Percentiles rank a stretch among this genome's conserved stretches.
phyloP scores from a whole-genome alignment of 2,888 invertebrate species.

The Aphodius sticticus region DNA sequence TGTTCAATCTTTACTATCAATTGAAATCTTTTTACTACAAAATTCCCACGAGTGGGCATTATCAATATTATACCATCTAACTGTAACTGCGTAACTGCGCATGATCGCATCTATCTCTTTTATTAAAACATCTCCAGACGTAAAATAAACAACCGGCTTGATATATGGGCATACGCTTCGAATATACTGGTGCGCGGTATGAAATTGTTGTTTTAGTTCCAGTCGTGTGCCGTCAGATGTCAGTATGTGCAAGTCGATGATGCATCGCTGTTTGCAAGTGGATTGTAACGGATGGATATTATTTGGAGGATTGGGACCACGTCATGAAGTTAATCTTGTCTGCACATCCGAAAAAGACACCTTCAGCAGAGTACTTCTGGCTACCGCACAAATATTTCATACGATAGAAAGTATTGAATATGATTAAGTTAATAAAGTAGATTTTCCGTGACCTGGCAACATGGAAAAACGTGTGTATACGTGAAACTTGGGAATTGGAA shows the following conservation, averaged over 20 bases:
- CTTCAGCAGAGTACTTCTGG: too few species aligned
- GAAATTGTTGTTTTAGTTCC: background rate
- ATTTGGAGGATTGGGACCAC: background rate
- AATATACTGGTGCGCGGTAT: background rate
- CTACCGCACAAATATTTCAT: too few species aligned
- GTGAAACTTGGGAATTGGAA: too few species aligned
- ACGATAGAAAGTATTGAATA: too few species aligned
- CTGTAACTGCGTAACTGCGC: background rate
- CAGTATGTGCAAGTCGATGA: background rate
- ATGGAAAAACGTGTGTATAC: too few species aligned
- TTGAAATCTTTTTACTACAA: too few species aligned
- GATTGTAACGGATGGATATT: background rate
- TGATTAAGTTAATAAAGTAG: too few species aligned
- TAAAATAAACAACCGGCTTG: background rate
- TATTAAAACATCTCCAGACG: background rate
- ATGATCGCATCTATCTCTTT: background rate
- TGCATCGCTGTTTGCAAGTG: background rate
- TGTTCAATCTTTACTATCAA: too few species aligned
- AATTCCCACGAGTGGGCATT: background rate
- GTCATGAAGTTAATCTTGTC: background rate
- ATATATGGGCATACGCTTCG: background rate
- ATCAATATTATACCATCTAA: background rate
- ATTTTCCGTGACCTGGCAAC: too few species aligned
- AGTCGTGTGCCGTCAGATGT: background rate
- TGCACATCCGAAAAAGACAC: background rate